These are phyloP conservation scores for Periphyllus acericola DNA, from an alignment of 2,888 invertebrate species.

Conservation along the genomic window DNA sequence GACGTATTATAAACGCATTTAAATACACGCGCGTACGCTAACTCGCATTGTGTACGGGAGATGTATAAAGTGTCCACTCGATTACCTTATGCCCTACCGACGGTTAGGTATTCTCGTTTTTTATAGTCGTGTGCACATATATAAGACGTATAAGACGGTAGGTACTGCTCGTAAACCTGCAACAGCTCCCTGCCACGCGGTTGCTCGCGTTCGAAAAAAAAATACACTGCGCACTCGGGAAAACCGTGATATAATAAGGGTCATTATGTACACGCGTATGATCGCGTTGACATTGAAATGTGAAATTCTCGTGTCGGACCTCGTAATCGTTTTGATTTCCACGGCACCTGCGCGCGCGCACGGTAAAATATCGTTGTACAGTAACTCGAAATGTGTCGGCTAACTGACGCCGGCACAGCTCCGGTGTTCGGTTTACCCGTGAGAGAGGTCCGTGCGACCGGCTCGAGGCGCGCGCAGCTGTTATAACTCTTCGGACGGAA, in stretches of 20 bases:
- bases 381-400: no score
- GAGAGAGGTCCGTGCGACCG: constrained; percentile 21
- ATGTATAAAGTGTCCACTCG: constrained; percentile 27
- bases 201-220: no score
- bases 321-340: background rate
- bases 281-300: background rate
- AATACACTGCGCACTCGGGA: no score
- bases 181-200: no score
- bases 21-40: background rate
- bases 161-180: background rate
- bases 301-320: background rate
- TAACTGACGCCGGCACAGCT: background rate
- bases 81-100: constrained; percentile 37
- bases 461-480: constrained; percentile 33
- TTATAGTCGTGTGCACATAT: background rate
- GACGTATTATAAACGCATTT: constrained; percentile 39
- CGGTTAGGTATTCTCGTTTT: constrained; percentile 11
- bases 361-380: no score
- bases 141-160: background rate
- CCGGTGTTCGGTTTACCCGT: background rate
- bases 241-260: no score
- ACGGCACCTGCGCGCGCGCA: no score
- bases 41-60: background rate
- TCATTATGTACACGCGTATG: no score
- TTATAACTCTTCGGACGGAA: constrained; percentile 41